Evolutionary conservation across 2,797 vertebrate genomes (phyloP).

Genomic region (Liasis olivaceus): DNA sequence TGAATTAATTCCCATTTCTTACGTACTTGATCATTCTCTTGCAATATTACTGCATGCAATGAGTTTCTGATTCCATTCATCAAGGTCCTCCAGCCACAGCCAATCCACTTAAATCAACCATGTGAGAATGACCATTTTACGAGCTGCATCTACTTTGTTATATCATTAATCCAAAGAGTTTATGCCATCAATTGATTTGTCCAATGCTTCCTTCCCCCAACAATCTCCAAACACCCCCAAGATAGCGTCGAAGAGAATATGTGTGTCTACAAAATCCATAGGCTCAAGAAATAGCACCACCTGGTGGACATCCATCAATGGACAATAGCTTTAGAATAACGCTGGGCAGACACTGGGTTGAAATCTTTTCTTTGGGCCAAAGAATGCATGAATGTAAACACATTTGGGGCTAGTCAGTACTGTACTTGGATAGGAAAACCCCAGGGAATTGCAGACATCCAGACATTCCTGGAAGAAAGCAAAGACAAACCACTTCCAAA

Average conservation of each 20-base stretch:
- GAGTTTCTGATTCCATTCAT: background rate
- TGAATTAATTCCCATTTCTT: background rate
- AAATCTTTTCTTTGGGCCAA: background rate
- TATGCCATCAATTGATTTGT: background rate
- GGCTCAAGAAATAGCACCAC: conserved; percentile 64
- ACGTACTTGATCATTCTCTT: background rate
- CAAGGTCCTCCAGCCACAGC: background rate
- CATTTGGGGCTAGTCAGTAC: background rate
- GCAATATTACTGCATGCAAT: background rate
- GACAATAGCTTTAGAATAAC: background rate
- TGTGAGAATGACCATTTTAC: background rate
- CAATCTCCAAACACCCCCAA: background rate
- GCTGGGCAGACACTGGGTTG: background rate
- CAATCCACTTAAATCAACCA: background rate
- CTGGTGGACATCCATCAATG: conserved; percentile 53
- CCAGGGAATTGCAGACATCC: background rate
- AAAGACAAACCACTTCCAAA: too few relatives aligned
- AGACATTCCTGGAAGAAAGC: background rate
- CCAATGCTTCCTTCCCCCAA: too few relatives aligned
- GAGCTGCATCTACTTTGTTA: background rate
- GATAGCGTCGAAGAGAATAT: accelerated
- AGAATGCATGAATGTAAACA: background rate
- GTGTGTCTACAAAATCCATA: background rate
- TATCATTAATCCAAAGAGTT: background rate
- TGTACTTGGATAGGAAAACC: background rate